Conservation (phyloP, 2,797 vertebrate species). For the Synanceia verrucosa region DNA sequence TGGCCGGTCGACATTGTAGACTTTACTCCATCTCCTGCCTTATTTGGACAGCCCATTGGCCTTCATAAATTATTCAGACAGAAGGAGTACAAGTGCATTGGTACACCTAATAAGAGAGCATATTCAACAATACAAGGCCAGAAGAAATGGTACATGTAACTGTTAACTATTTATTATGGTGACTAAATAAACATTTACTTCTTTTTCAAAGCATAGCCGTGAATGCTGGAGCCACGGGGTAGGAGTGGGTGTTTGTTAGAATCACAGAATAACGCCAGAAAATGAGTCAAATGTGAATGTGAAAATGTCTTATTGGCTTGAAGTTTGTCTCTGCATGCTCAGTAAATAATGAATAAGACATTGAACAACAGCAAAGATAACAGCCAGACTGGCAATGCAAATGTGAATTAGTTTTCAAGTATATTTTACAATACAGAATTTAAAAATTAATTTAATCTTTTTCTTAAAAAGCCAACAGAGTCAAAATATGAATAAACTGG, state of each 20-base stretch:
- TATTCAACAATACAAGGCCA: conserved; percentile 60
- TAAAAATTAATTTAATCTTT: no score
- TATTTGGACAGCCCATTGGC: conserved; percentile 33
- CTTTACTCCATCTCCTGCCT: conserved; percentile 27
- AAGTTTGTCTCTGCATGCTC: conserved; percentile 38
- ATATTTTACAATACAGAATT: no score
- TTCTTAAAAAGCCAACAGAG: no score
- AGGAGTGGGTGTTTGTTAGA: conserved; percentile 47
- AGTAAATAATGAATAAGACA: not conserved
- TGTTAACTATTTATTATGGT: conserved; percentile 73
- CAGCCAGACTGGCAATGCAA: not conserved
- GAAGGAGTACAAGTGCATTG: conserved; percentile 32
- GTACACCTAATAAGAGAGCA: conserved; percentile 34
- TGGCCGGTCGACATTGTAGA: not conserved
- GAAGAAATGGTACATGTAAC: conserved; percentile 60
- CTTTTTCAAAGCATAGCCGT: conserved; percentile 64
- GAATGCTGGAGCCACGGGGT: conserved; percentile 43
- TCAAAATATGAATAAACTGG: no score
- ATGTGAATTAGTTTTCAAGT: not conserved
- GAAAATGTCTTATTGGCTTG: conserved; percentile 36
- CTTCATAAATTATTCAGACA: conserved; percentile 70
- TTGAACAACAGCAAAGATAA: not conserved
- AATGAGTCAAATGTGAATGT: conserved; percentile 57
- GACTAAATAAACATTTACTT: conserved; percentile 73
- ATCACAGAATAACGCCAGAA: conserved; percentile 53